Conservation (phyloP, 2,797 vertebrate species). For the Pempheris klunzingeri region DNA sequence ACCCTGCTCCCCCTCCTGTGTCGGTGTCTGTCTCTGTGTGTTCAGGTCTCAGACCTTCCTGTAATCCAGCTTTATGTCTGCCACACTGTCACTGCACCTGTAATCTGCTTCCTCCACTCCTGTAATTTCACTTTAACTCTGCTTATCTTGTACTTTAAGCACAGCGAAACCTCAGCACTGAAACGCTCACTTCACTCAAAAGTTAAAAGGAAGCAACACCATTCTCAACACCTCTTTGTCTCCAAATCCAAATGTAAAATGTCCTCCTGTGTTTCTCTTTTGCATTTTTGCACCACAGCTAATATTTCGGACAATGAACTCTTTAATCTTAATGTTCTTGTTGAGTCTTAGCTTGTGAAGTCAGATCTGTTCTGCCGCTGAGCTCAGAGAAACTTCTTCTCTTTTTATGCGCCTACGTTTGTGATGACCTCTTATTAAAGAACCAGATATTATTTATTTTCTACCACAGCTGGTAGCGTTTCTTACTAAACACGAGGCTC, state of each 20-base stretch:
- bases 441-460: too few species aligned
- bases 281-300: neutral
- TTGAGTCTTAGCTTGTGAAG: neutral
- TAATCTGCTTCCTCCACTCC: conserved; percentile 60
- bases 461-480: too few species aligned
- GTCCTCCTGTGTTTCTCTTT: neutral
- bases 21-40: conserved; percentile 28
- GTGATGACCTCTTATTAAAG: neutral
- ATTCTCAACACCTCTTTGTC: neutral
- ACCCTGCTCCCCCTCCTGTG: neutral
- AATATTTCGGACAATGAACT: neutral
- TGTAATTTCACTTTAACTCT: conserved; percentile 62
- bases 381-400: neutral
- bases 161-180: conserved; percentile 16
- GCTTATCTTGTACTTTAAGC: conserved; percentile 44
- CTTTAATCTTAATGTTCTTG: neutral
- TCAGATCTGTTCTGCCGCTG: neutral
- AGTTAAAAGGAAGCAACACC: neutral
- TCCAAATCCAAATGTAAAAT: neutral
- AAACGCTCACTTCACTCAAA: conserved; percentile 16
- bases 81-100: conserved; percentile 64
- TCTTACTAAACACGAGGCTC: too few species aligned
- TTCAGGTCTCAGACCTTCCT: conserved; percentile 59
- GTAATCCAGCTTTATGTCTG: conserved; percentile 74
- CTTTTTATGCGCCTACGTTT: too few species aligned